Conservation (phyloP, 2,113 vertebrate genomes). For the Neogobius melanostomus region DNA sequence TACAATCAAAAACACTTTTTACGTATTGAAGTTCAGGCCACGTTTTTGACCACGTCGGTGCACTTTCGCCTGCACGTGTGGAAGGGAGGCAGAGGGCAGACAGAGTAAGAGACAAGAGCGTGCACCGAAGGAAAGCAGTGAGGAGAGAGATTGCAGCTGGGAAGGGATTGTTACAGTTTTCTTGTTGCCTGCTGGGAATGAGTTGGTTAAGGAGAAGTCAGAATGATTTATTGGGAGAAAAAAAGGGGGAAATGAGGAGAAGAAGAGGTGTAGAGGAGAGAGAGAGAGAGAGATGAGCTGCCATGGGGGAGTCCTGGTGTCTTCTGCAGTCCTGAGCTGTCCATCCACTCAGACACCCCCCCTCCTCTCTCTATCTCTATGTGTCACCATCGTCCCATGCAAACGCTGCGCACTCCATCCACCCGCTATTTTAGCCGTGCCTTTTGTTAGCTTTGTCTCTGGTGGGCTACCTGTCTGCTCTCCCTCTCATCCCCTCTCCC, state of each 20-base stretch:
- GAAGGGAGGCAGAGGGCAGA: slow-evolving; percentile 36
- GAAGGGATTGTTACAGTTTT: slow-evolving; percentile 77
- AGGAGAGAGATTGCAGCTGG: slow-evolving; percentile 48
- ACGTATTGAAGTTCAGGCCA: neutral
- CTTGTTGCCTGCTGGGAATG: slow-evolving; percentile 80
- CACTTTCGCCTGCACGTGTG: neutral
- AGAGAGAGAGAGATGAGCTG: slow-evolving; percentile 71
- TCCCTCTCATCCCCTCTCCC: neutral
- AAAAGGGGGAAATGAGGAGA: slow-evolving; percentile 72
- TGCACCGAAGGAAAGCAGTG: slow-evolving; percentile 38
- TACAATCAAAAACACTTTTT: neutral
- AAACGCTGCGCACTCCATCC: slow-evolving; percentile 44
- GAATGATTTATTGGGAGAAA: slow-evolving; percentile 83
- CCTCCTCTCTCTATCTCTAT: slow-evolving; percentile 5
- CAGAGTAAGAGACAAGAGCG: slow-evolving; percentile 38
- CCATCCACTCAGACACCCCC: slow-evolving; percentile 52
- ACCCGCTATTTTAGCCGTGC: slow-evolving; percentile 33
- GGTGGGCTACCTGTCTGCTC: slow-evolving; percentile 55
- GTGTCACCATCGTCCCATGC: slow-evolving; percentile 26
- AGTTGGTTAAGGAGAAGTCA: slow-evolving; percentile 83
- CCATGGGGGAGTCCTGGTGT: slow-evolving; percentile 78
- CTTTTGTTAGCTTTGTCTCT: slow-evolving; percentile 59
- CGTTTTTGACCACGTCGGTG: neutral
- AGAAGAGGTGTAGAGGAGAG: slow-evolving; percentile 65
- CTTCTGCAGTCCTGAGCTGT: slow-evolving; percentile 65